Evolutionary conservation across 2,888 invertebrate species (phyloP), one percentile per base, ranked within the genome.

Genomic region (Drosophila bunnanda): DNA sequence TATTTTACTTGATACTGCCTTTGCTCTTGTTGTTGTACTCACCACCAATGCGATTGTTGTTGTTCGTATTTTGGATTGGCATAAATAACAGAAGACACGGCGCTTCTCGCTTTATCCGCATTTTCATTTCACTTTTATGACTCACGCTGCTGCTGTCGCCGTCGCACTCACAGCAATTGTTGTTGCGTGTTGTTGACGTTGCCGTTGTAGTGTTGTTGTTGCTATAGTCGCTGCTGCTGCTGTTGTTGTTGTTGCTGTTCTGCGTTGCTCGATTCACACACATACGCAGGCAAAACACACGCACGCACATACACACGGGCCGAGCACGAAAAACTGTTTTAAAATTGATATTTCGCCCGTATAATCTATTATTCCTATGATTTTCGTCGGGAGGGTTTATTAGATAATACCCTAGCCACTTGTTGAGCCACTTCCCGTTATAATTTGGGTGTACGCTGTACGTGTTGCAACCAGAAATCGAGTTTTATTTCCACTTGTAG

Each of bases 21-120:
- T 22, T 67, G 30, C 39, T 25, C 44, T 62, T 44, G 41, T 54
- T 48, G 46, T 62, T 44, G 41, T 59, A 79, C 88, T 88, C 79
- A 86, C 88, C 86, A 69, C 75, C 81, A 76, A 82, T 88, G 69
- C 77, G 79, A 80, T 76, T 86, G 61, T 69, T 81, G 73, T 75
- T 77, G 71, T 76, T 82, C 66, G 81, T 85, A 68, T 77, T 85
- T 88, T 71, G 74, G 75, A 90, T 90, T 90, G 95, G 94, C 90
- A 94, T 93, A 84, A 94, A 94, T 89, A 95, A 92, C 79, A 95
- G 94, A 81, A 95, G 93, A 91, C 94, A 95, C 82, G 94, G 94
- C 79, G 94, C 94, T 91, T 94, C 94, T 92, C 94, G 93, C 93
- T 94, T 95, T 90, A 95, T 94, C 93, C 95, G 94, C 95, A 95